These are phyloP conservation scores for Strix aluco DNA, from an alignment of 2,113 vertebrate genomes.

Conservation along the genomic window DNA sequence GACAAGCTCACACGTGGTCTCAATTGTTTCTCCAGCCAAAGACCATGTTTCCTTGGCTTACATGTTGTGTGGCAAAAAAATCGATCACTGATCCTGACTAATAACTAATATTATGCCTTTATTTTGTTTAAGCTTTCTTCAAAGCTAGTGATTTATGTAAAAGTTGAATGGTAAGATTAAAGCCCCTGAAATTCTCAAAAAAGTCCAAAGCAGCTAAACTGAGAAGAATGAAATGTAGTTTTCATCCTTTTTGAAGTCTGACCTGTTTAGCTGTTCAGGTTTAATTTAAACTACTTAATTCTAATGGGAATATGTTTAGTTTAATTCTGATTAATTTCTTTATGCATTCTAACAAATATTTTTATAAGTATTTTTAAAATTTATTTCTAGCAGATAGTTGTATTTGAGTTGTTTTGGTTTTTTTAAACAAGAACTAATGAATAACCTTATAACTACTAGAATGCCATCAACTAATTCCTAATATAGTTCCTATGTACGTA, in stretches of 20 bases:
- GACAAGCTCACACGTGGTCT: background rate
- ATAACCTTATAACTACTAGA: background rate
- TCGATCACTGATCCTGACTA: background rate
- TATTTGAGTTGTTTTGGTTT: background rate
- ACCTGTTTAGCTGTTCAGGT: background rate
- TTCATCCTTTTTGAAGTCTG: conserved; percentile 22
- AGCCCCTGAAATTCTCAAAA: background rate
- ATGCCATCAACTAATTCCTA: background rate
- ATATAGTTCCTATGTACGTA: background rate
- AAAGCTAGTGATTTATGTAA: background rate
- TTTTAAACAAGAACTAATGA: background rate
- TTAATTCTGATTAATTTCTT: background rate
- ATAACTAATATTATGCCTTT: background rate
- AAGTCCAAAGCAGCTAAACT: background rate
- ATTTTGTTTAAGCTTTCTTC: background rate
- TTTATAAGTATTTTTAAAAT: background rate
- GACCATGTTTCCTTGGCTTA: background rate
- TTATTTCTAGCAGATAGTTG: background rate
- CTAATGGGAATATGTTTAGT: background rate
- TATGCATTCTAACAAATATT: background rate
- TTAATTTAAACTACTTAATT: background rate
- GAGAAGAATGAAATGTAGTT: background rate
- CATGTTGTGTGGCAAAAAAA: background rate
- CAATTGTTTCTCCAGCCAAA: background rate
- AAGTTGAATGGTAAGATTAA: background rate